phyloP scores from a whole-genome alignment of 2,888 invertebrate genomes.

The Dryadula phaetusa region DNA sequence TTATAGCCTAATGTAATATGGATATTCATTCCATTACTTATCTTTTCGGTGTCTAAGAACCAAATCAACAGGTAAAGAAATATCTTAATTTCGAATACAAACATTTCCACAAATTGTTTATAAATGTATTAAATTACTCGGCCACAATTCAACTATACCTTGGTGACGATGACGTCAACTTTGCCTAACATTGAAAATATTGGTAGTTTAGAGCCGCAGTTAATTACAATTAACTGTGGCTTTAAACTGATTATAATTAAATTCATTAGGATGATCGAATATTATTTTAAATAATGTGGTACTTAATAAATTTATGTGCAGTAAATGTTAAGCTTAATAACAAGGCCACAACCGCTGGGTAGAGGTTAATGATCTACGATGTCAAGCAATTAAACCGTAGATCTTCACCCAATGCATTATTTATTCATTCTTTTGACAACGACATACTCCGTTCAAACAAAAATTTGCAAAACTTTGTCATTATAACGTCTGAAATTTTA shows the following conservation, averaged over 20 bases:
- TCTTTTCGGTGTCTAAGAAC: background rate
- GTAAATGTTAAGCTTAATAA: background rate
- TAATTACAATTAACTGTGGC: constrained; percentile 4
- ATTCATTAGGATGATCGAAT: background rate
- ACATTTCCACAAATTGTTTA: background rate
- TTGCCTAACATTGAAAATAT: background rate
- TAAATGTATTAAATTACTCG: background rate
- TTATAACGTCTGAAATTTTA: background rate
- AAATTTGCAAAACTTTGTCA: background rate
- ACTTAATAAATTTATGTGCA: constrained; percentile 6
- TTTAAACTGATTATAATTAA: background rate
- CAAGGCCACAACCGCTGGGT: background rate
- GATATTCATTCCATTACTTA: background rate
- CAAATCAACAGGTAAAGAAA: background rate
- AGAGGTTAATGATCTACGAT: background rate
- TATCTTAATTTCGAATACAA: background rate
- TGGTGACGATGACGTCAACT: constrained; percentile 1
- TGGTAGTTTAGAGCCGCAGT: background rate
- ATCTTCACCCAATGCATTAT: background rate
- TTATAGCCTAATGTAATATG: background rate
- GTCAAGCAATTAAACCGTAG: background rate
- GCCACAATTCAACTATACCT: background rate
- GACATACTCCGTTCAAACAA: background rate
- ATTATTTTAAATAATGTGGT: background rate
- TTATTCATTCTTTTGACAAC: background rate